Evolutionary conservation across 2,888 invertebrate species (phyloP).

Genomic region (Osmoderma eremita): DNA sequence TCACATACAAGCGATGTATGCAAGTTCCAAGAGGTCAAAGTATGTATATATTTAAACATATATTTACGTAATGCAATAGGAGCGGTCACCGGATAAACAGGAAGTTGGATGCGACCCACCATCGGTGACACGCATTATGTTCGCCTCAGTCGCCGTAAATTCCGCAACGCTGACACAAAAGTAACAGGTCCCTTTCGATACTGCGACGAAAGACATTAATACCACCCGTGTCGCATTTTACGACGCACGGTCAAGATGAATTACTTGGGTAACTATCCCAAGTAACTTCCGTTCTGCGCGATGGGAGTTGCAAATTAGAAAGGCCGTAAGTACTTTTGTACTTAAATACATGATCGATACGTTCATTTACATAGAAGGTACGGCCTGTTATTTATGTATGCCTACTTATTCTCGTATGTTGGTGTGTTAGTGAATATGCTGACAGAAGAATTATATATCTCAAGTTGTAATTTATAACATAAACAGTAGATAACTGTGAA

Average conservation of each 20-base stretch:
- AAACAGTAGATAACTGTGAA: too few relatives aligned
- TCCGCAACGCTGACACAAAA: constrained; percentile 15
- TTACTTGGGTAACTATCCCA: background rate
- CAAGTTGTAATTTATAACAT: too few relatives aligned
- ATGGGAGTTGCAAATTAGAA: constrained; percentile 22
- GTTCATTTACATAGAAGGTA: too few relatives aligned
- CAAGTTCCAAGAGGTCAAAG: background rate
- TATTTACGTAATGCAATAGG: background rate
- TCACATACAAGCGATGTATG: too few relatives aligned
- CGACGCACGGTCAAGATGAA: background rate
- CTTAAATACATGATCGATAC: too few relatives aligned
- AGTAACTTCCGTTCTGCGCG: constrained; percentile 9
- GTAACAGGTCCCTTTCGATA: constrained; percentile 15
- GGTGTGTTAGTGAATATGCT: too few relatives aligned
- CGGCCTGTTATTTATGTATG: too few relatives aligned
- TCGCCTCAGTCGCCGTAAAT: constrained; percentile 1
- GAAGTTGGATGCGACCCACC: constrained; percentile 26
- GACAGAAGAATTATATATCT: too few relatives aligned
- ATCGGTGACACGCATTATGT: constrained; percentile 11
- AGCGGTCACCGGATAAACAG: constrained; percentile 15
- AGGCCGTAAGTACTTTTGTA: too few relatives aligned
- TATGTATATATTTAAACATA: too few relatives aligned
- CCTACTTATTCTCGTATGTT: too few relatives aligned
- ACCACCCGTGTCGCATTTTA: background rate
- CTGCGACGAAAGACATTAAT: constrained; percentile 16